Base-by-base conservation (phyloP, 1,140 invertebrate genomes). In the Drosophila watanabei region DNA sequence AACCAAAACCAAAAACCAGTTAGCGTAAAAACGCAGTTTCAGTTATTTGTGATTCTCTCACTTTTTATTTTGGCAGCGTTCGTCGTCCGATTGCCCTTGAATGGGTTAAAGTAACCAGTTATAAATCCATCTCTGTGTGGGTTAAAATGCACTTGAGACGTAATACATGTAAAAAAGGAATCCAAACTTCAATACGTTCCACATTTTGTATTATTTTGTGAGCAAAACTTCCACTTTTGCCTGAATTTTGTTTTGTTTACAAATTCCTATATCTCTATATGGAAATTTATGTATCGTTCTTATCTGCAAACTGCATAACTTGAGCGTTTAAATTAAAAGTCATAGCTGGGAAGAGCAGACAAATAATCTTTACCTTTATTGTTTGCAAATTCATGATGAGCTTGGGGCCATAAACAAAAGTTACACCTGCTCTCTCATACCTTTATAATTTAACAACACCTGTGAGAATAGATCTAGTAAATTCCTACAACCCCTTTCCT, bases 41-140 rank as follows among this genome's bases (percentile, higher is more conserved):
- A 46, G 14, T 24, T 45, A 37, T 43, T 62, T 75, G 61, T 41
- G 37, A 24, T 14, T 56, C 37, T 46, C 59, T 46, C 49, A 68
- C 28, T 58, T 57, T 64, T 49, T 49, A 56, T 63, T 68, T 39
- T 24, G 45, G 62, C 41, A 33, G 49, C 62, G 81, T 66, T 61
- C 70, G 52, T 45, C 35, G 65, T 11, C 39, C 52, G 46, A 33
- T 61, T 51, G 68, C 75, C 66, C 73, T 86, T 86, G 68, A 66
- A 35, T 84, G 72, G 65, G 76, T 80, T 68, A 66, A 66, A 51
- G 75, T 68, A 85, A 87, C 82, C 83, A 82, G 82, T 85, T 85
- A 69, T 83, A 57, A 69, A 32, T 35, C 35, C 32, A 18, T 16
- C 39, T 18, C 13, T 20, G 45, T 60, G 68, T 73, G 54, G 70